Conservation (phyloP, 2,888 invertebrate species). For the Parapristionchus giblindavisi region DNA sequence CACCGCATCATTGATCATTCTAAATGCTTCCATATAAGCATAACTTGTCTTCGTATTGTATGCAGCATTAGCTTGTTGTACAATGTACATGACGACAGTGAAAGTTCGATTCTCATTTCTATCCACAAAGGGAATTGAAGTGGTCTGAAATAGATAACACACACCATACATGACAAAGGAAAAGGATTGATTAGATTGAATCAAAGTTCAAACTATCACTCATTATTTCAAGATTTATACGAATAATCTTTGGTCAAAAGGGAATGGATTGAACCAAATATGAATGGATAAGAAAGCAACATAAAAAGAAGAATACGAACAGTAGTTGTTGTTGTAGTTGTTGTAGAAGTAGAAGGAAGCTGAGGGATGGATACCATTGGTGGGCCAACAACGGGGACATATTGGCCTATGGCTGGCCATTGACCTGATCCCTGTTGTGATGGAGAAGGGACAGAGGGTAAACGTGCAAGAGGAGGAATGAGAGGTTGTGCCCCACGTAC, state of each 20-base stretch:
- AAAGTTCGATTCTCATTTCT: conserved; percentile 27
- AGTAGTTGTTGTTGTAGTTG: conserved; percentile 7
- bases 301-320: conserved; percentile 15
- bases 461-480: conserved; percentile 18
- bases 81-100: conserved; percentile 21
- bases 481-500: neutral
- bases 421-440: neutral
- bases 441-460: too few species aligned
- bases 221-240: too few species aligned
- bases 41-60: conserved; percentile 27
- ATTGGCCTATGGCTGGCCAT: too few species aligned
- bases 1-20: conserved; percentile 38
- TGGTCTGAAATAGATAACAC: conserved; percentile 13
- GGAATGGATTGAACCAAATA: too few species aligned
- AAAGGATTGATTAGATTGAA: too few species aligned
- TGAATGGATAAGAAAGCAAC: too few species aligned
- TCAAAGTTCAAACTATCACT: too few species aligned
- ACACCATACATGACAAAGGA: too few species aligned
- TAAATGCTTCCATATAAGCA: conserved; percentile 35
- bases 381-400: too few species aligned
- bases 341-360: neutral
- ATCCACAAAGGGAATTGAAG: conserved; percentile 21
- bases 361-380: too few species aligned
- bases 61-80: conserved; percentile 32
- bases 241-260: too few species aligned